Conservation (phyloP, 2,888 invertebrate species). For the Eupeodes latifasciatus region DNA sequence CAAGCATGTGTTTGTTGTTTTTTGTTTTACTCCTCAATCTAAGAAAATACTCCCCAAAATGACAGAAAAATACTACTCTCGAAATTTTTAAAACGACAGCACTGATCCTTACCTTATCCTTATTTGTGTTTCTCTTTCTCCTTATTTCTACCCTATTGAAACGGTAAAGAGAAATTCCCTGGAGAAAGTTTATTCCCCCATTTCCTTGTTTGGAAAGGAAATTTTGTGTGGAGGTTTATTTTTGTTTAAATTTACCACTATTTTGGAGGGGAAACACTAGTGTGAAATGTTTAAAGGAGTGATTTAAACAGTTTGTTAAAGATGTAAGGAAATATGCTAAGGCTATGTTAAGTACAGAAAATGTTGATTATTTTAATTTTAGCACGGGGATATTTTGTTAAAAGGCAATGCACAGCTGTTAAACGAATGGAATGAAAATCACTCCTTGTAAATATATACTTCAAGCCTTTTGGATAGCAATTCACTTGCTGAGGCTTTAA, state of each 20-base stretch:
- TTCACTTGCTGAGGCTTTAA: no score
- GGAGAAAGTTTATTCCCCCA: background rate
- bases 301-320: background rate
- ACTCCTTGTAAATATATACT: no score
- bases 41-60: no score
- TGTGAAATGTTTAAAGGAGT: background rate
- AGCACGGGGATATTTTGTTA: background rate
- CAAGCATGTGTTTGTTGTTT: no score
- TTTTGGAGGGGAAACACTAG: background rate
- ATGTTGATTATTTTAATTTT: background rate
- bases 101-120: no score
- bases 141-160: conserved; percentile 17
- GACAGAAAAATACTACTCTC: no score
- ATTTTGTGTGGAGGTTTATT: background rate
- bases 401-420: background rate
- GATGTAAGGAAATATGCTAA: background rate
- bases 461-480: no score
- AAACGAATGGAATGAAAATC: no score
- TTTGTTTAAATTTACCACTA: conserved; percentile 27
- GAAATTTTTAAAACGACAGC: no score
- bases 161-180: conserved; percentile 39
- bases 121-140: background rate
- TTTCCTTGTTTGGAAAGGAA: background rate
- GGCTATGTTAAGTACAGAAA: background rate
- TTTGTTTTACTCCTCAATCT: no score